Conservation (phyloP, 2,797 vertebrate species). For the Buceros bicornis region DNA sequence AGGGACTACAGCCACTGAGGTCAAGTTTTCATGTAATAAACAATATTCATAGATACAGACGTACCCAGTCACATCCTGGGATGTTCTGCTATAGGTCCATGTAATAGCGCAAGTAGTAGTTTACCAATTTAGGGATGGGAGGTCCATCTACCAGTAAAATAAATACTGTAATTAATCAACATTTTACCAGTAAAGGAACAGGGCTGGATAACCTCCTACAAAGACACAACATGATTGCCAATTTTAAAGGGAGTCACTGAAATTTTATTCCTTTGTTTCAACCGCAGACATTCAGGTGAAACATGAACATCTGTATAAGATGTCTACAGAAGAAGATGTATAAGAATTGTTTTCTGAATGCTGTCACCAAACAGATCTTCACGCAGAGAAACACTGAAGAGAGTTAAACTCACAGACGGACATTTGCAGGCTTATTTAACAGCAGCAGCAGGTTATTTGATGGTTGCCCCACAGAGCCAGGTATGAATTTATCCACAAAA, state of each 20-base stretch:
- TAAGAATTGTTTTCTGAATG: not conserved
- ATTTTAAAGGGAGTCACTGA: not conserved
- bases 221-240: accelerated
- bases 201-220: not conserved
- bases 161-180: not conserved
- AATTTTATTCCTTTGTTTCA: not conserved
- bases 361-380: not conserved
- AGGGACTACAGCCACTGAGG: not conserved
- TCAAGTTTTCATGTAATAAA: not conserved
- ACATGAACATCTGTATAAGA: too few species aligned
- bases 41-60: not conserved
- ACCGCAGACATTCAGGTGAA: not conserved
- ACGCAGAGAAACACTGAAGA: not conserved
- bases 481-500: not conserved
- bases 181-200: not conserved
- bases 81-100: not conserved
- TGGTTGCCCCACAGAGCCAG: not conserved
- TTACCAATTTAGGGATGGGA: not conserved
- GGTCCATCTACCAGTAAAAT: not conserved
- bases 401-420: not conserved
- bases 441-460: not conserved
- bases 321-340: not conserved
- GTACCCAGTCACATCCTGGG: not conserved
- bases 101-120: not conserved
- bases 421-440: not conserved